phyloP scores from a whole-genome alignment of 2,888 invertebrate species.

The Sialis lutaria region DNA sequence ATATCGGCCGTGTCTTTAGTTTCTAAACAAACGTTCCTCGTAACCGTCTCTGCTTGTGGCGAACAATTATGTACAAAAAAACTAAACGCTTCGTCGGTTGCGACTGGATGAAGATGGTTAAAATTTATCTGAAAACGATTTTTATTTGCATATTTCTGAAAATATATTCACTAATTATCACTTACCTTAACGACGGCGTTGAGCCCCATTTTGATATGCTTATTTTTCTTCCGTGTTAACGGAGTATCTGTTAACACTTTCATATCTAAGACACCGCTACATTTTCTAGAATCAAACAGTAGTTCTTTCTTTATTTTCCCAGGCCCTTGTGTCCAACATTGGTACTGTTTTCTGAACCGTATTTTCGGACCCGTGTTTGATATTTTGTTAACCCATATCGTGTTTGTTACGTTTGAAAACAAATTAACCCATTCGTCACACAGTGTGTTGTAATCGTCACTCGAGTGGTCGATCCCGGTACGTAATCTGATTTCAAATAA shows the following conservation, averaged over 20 bases:
- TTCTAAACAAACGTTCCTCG: too few species aligned
- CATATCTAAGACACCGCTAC: slow-evolving; percentile 24
- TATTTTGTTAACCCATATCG: slow-evolving; percentile 26
- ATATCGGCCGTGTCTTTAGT: too few species aligned
- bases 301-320: slow-evolving; percentile 22
- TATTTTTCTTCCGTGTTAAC: slow-evolving; percentile 21
- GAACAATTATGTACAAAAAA: slow-evolving; percentile 23
- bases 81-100: slow-evolving; percentile 16
- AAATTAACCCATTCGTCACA: slow-evolving; percentile 26
- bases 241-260: slow-evolving; percentile 24
- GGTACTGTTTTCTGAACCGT: slow-evolving; percentile 25
- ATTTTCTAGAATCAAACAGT: slow-evolving; percentile 23
- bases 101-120: slow-evolving; percentile 21
- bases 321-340: slow-evolving; percentile 24
- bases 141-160: neutral
- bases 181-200: slow-evolving; percentile 24
- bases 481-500: slow-evolving; percentile 23
- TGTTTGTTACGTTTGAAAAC: slow-evolving; percentile 23
- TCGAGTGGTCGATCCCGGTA: slow-evolving; percentile 21
- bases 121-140: slow-evolving; percentile 21
- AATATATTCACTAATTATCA: neutral
- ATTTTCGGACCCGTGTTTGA: slow-evolving; percentile 27
- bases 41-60: slow-evolving; percentile 20
- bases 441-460: slow-evolving; percentile 22
- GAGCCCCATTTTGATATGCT: slow-evolving; percentile 21